Evolutionary conservation across 2,113 vertebrate species (phyloP), one percentile per base, ranked within the genome.

Genomic region (Verasper variegatus): DNA sequence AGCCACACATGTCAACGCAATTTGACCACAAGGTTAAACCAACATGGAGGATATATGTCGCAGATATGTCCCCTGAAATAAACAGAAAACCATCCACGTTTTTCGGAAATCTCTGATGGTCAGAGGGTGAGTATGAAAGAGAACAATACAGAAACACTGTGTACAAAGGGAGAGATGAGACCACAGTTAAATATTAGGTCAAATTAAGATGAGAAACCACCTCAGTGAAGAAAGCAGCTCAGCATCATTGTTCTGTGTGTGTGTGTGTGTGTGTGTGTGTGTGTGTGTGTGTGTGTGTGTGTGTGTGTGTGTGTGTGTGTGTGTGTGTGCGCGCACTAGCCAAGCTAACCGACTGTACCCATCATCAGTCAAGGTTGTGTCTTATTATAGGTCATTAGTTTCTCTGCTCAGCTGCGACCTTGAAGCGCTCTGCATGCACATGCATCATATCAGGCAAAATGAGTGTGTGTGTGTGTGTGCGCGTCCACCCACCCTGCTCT

Each of bases 301-400:
- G 31, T 67, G 24, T 75, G 74, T 68, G 54, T 66, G 21, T 57
- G 35, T 51, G 6, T 21, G n/a, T 68, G 40, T 42, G 40, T 42
- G 47, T 51, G 47, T 51, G 64, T 68, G 65, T 84, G 71, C 74
- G 80, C 68, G 68, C 76, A 69, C 75, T 69, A 83, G 80, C 82
- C 74, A 71, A 69, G 78, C 79, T 85, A 85, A 86, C 81, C 85
- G 86, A 89, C 79, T 90, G 88, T 88, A 81, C 80, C 82, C 86
- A 90, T 88, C 91, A 91, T 88, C 91, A 91, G 86, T 89, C 91
- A 90, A 91, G 91, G 91, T 91, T 89, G 83, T 86, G 84, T 85
- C 86, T 88, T 84, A 89, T 91, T 91, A 89, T 82, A 88, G 85
- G 91, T 86, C 88, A 88, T 91, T 90, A 89, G 85, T 88, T 75